Evolutionary conservation across 2,113 vertebrate genomes (phyloP), one percentile per base, ranked within the genome.

Genomic region (Carollia perspicillata): DNA sequence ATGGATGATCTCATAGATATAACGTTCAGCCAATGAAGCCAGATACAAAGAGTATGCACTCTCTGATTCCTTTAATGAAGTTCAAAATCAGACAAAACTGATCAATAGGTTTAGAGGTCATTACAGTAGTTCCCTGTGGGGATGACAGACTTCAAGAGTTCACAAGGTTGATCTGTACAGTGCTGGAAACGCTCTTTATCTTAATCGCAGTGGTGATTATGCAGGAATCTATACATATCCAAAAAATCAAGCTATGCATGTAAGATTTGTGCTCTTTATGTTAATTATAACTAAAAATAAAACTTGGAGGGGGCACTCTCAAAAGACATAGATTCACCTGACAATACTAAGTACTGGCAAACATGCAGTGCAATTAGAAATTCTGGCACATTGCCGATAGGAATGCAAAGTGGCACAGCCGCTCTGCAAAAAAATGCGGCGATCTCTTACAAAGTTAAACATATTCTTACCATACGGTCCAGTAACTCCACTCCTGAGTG

Each of bases 231-330:
- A 37, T 40, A 68, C 9, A 37, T 35, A 72, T 22, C 20, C 65
- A 51, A 58, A 89, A 68, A n/a, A 68, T 65, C 37, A 79, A 75
- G 17, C 47, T 23, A 28, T 44, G 18, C 8, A 35, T 1, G 3
- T 33, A 87, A 92, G 30, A 44, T 71, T 12, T 81, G 28, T 83
- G 75, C 49, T 94, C 9, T 78, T 69, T 53, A 90, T 53, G 40
- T 77, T 90, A 87, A 90, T 44, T 75, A 49, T 58, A 40, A 65
- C 60, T 71, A 77, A 91, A 83, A 96, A 91, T 91, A 77, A 89
- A 71, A 81, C 72, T 58, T 42, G 30, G 16, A 83, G 30, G 11
- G 20, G 30, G 28, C 42, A 86, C n/a, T 79, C 95, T 74, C 95
- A 90, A 79, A 94, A 90, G 87, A 90, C 14, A 65, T 0, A 60